Base-by-base conservation (phyloP, 2,888 invertebrate species). In the Hyalella azteca region DNA sequence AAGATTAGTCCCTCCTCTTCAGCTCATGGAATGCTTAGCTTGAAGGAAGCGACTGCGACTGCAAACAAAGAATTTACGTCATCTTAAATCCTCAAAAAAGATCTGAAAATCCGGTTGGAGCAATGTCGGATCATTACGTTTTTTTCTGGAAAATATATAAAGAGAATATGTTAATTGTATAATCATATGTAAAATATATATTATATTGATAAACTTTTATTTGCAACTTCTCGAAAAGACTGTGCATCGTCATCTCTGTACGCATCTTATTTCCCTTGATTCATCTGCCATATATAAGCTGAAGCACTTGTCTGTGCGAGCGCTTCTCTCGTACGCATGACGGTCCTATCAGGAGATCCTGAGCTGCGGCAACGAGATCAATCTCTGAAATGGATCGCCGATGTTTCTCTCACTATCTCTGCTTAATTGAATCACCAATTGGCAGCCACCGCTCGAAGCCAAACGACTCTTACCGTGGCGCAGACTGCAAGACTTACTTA, bases 401-500 rank as follows among this genome's bases (percentile, higher is more conserved):
- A 75, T 75, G 75, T 41, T 75, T 45, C 75, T 75, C 75, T 45
- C 75, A 45, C 45, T 75, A 75, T 45, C 75, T 75, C 75, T 75
- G 29, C 75, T 75, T 75, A 75, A 75, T 75, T 75, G 75, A 75
- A 75, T 75, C 45, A 75, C 41, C 66, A 36, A 66, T 66, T 36
- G 66, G 32, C 66, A 66, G 66, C 36, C 66, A 36, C 36, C 32
- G 36, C 66, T 66, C 66, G 66, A 32, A 66, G 66, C 36, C 66
- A 66, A 66, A 66, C 39, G 66, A 66, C 66, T 66, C 66, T 36
- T 36, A 19, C 66, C 66, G 66, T 66, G 66, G 13, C 66, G 36
- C 13, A 66, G 66, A 22, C 59, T 32, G 19, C 66, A 66, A 66
- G 66, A 36, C 66, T 66, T 66, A n/a, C 66, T 66, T 66, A 66